These are phyloP conservation scores for Pleuronectes platessa DNA, from an alignment of 2,113 vertebrate species.

Conservation along the genomic window DNA sequence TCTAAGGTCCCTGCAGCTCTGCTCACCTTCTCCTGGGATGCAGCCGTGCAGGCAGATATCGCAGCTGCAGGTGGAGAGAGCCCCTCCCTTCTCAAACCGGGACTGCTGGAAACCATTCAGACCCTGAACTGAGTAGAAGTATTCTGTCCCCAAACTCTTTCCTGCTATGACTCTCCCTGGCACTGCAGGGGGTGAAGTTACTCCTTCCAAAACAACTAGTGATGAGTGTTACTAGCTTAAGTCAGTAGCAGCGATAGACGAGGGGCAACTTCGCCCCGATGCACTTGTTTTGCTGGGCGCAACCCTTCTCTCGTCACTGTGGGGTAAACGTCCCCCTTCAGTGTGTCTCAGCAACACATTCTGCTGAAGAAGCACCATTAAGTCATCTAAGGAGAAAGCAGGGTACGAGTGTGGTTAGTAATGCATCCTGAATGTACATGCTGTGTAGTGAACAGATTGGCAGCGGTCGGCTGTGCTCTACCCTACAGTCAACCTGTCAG, in stretches of 20 bases:
- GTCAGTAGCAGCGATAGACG: slow-evolving; percentile 15
- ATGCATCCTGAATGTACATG: slow-evolving; percentile 28
- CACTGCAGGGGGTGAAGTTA: slow-evolving; percentile 15
- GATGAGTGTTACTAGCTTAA: slow-evolving; percentile 31
- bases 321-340: slow-evolving; percentile 6
- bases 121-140: slow-evolving; percentile 83
- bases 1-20: slow-evolving; percentile 92
- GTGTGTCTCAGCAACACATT: slow-evolving; percentile 16
- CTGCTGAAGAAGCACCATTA: slow-evolving; percentile 20
- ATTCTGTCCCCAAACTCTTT: slow-evolving; percentile 1
- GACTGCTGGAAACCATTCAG: slow-evolving; percentile 82
- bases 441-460: slow-evolving; percentile 24
- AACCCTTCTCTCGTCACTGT: neutral
- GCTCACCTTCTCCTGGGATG: slow-evolving; percentile 89
- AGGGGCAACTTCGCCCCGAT: slow-evolving; percentile 14
- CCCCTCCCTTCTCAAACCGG: slow-evolving; percentile 79
- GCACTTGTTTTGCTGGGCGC: slow-evolving; percentile 34
- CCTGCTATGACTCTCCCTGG: slow-evolving; percentile 16
- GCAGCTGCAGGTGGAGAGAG: slow-evolving; percentile 78
- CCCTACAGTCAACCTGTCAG: slow-evolving; percentile 9
- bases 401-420: neutral
- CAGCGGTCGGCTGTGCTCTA: slow-evolving; percentile 2
- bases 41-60: slow-evolving; percentile 87
- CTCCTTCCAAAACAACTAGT: slow-evolving; percentile 10
- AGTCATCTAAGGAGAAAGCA: slow-evolving; percentile 7